Conservation (phyloP, 2,888 invertebrate genomes). For the Pogonocherus hispidulus region DNA sequence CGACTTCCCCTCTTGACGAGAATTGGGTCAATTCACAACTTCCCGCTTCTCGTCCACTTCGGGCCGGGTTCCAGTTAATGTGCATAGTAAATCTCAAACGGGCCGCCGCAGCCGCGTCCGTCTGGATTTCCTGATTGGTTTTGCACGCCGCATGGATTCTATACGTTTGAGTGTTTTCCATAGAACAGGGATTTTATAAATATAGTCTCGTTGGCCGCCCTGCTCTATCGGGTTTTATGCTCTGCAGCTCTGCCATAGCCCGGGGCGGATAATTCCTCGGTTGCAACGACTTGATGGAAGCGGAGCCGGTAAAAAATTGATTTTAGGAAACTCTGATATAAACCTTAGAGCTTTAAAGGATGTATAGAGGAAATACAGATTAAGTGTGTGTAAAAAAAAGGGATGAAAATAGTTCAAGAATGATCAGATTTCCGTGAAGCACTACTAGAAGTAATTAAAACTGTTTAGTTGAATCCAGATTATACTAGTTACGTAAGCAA, state of each 20-base stretch:
- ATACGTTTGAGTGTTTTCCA: conserved; percentile 44
- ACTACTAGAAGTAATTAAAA: no score
- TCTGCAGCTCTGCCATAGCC: neutral
- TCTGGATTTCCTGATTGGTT: conserved; percentile 54
- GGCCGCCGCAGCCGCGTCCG: conserved; percentile 48
- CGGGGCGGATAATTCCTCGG: neutral
- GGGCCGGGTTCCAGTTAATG: conserved; percentile 38
- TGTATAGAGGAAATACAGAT: no score
- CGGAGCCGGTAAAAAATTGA: neutral
- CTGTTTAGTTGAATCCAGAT: no score
- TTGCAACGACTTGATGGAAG: neutral
- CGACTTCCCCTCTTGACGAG: neutral
- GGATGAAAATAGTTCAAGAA: no score
- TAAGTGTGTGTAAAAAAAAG: no score
- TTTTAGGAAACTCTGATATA: no score
- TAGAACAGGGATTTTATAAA: neutral
- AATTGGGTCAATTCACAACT: neutral
- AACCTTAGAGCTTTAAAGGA: no score
- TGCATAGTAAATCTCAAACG: conserved; percentile 52
- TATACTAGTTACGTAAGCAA: no score
- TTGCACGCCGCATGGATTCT: conserved; percentile 49
- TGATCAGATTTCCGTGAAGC: no score
- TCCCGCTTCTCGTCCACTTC: neutral
- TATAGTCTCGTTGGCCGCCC: neutral
- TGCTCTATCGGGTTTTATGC: neutral